Base-by-base conservation (phyloP, 2,113 vertebrate species). In the Recurvirostra avosetta region DNA sequence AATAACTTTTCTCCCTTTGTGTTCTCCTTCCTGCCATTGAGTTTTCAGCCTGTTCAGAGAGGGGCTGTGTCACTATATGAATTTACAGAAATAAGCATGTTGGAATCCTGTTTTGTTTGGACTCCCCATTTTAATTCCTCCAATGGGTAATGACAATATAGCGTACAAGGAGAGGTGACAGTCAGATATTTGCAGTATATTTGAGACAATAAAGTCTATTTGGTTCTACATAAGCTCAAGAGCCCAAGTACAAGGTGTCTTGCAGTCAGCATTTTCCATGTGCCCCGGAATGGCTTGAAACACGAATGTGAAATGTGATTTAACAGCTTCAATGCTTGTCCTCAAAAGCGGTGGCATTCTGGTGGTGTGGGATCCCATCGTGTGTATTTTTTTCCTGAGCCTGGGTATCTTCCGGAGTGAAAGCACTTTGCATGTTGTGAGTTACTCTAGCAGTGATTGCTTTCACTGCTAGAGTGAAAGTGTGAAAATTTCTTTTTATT, bases 401-500 rank as follows among this genome's bases (percentile, higher is more conserved):
- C 36, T 86, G 47, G 41, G 27, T 93, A 93, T 77, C 67, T 93
- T 94, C 78, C 4, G 8, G 63, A 92, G 72, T 45, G 75, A 95
- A 95, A 88, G 67, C 79, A 94, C 82, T 95, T 94, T 96, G 86
- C 82, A 84, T 78, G 34, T 95, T 73, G 52, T 71, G 71, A 96
- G 68, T 89, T 97, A 92, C 91, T 87, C 73, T 52, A 96, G 91
- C 84, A 94, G 61, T 32, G 89, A 53, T 49, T 95, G 86, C 91
- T 96, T 91, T 96, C 89, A 75, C 80, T 95, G 94, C 59, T 87
- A 68, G 45, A 94, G 88, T 92, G 82, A 78, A 95, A 96, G 96
- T 97, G 96, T 93, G 96, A 96, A 96, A 65, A 77, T 59, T 55
- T 91, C 58, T 90, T 94, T 93, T 96, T 92, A 94, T 96, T 96